Conservation (phyloP, 35 echinoderm and acorn worm species). For the Apostichopus parvimensis region DNA sequence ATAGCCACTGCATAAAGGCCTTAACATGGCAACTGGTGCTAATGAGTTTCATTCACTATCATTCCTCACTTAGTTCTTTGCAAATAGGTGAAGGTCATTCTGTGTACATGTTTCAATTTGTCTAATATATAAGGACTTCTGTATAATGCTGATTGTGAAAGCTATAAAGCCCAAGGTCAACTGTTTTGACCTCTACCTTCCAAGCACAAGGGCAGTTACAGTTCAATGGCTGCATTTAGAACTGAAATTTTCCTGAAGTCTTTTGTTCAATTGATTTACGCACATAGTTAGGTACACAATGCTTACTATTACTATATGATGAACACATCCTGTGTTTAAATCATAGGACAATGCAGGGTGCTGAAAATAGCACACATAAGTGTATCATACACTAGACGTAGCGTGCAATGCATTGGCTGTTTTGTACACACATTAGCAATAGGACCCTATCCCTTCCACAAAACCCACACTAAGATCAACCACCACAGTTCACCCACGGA, state of each 20-base stretch:
- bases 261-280: background rate
- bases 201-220: background rate
- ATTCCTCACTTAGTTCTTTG: no score
- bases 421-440: background rate
- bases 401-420: background rate
- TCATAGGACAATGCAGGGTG: background rate
- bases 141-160: background rate
- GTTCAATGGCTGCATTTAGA: background rate
- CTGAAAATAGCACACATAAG: background rate
- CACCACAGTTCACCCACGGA: conserved; percentile 19
- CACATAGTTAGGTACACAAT: conserved; percentile 10
- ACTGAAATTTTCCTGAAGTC: background rate
- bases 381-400: background rate
- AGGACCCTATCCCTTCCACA: conserved; percentile 2
- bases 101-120: background rate
- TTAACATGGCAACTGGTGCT: no score
- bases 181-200: background rate
- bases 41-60: no score
- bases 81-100: no score
- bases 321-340: background rate
- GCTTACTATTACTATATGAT: background rate
- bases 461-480: background rate
- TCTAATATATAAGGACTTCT: background rate
- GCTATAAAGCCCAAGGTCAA: background rate
- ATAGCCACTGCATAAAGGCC: no score